Evolutionary conservation across 64 coral and sea anemone species (phyloP).

Genomic region (Porites lutea): DNA sequence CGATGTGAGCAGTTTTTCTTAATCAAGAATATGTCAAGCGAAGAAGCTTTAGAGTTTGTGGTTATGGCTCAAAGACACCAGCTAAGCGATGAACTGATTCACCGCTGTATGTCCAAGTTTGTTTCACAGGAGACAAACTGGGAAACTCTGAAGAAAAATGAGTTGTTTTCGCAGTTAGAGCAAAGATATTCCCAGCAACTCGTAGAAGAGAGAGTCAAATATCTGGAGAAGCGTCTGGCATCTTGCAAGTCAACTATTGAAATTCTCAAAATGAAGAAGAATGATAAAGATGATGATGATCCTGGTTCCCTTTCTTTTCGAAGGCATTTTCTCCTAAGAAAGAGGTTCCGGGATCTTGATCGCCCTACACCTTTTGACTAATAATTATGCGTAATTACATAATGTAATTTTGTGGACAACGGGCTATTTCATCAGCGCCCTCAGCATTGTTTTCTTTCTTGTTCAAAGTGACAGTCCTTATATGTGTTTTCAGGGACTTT

Average conservation of each 20-base stretch:
- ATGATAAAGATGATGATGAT: constrained; percentile 25
- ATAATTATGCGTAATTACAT: neutral
- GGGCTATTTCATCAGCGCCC: no score
- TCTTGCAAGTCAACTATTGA: constrained; percentile 27
- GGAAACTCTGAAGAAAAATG: constrained; percentile 42
- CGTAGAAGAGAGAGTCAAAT: constrained; percentile 28
- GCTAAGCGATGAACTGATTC: constrained; percentile 17
- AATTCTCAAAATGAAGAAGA: constrained; percentile 33
- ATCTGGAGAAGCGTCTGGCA: neutral
- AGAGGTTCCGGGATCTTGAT: constrained; percentile 17
- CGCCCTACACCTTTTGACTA: constrained; percentile 11
- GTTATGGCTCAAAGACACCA: constrained; percentile 45
- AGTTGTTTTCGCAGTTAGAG: constrained; percentile 18
- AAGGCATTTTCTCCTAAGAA: constrained; percentile 30
- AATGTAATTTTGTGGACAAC: no score
- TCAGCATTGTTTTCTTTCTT: no score
- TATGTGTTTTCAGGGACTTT: no score
- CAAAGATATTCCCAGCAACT: constrained; percentile 30
- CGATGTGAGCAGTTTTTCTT: constrained; percentile 36
- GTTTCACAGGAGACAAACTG: constrained; percentile 15
- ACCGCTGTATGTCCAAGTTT: constrained; percentile 31
- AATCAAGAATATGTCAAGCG: neutral
- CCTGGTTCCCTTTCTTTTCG: constrained; percentile 6
- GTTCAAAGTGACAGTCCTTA: no score
- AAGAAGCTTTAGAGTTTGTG: constrained; percentile 6